Conservation (phyloP, 2,888 invertebrate species). For the Lordiphosa andalusiaca region DNA sequence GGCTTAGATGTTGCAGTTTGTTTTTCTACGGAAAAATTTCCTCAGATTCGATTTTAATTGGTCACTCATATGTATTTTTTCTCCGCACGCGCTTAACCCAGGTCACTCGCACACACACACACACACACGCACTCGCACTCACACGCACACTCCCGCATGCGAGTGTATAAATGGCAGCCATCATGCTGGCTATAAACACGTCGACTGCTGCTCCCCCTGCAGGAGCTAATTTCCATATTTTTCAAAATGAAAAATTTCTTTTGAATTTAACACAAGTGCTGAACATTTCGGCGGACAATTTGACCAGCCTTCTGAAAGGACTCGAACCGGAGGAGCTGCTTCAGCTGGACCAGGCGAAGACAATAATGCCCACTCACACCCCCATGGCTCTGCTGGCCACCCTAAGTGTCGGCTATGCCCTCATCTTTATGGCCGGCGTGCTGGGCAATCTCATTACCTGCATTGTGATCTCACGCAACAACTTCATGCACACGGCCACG, state of each 20-base stretch:
- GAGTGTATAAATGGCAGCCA: constrained; percentile 37
- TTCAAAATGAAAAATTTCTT: constrained; percentile 76
- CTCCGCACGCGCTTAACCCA: background rate
- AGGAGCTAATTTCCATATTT: constrained; percentile 44
- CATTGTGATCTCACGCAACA: constrained; percentile 90
- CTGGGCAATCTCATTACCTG: constrained; percentile 92
- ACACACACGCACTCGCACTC: constrained; percentile 8
- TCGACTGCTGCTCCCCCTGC: constrained; percentile 24
- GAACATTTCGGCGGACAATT: constrained; percentile 76
- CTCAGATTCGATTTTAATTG: constrained; percentile 15
- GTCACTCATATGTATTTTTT: too few species aligned
- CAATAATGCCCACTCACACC: constrained; percentile 27
- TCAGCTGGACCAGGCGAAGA: constrained; percentile 22
- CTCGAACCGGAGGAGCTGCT: constrained; percentile 41
- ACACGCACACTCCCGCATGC: background rate
- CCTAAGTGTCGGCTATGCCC: constrained; percentile 86
- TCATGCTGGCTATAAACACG: constrained; percentile 44
- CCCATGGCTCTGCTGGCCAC: constrained; percentile 77
- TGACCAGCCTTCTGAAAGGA: constrained; percentile 66
- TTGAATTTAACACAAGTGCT: constrained; percentile 77
- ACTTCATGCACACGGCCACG: constrained; percentile 90
- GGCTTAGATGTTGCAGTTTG: background rate
- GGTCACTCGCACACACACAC: constrained; percentile 6
- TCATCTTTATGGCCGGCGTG: constrained; percentile 85
- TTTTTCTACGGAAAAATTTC: background rate